phyloP scores from a whole-genome alignment of 2,797 vertebrate genomes.

The Silurus lanzhouensis region DNA sequence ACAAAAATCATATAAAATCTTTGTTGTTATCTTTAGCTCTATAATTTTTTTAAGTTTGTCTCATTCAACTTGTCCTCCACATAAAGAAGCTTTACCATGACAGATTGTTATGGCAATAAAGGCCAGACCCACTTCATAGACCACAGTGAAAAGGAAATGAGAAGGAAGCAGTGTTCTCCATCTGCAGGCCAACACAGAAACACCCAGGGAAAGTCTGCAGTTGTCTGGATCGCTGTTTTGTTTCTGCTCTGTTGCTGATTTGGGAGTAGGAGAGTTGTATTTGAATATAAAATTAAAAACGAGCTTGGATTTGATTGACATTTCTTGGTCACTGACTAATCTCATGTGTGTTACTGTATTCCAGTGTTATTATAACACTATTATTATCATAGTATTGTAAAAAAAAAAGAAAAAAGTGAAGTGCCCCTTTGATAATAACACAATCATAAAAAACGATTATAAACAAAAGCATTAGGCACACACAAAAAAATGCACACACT shows the following conservation, averaged over 20 bases:
- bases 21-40: neutral
- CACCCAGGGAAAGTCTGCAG: neutral
- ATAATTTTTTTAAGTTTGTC: neutral
- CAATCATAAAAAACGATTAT: neutral
- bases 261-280: neutral
- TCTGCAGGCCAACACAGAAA: conserved; percentile 4
- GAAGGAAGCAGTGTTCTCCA: neutral
- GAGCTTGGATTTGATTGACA: neutral
- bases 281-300: neutral
- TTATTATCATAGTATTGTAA: neutral
- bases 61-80: neutral
- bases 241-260: conserved; percentile 12
- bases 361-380: neutral
- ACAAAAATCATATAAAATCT: neutral
- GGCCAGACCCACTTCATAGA: neutral
- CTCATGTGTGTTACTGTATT: neutral
- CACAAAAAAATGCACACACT: conserved; percentile 30
- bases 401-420: neutral
- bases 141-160: conserved; percentile 1
- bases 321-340: neutral
- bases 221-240: neutral
- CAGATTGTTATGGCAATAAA: conserved; percentile 39
- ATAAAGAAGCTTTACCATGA: conserved; percentile 25
- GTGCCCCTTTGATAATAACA: neutral
- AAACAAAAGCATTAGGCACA: neutral